Conservation (phyloP, 2,797 vertebrate species). For the Champsocephalus esox region DNA sequence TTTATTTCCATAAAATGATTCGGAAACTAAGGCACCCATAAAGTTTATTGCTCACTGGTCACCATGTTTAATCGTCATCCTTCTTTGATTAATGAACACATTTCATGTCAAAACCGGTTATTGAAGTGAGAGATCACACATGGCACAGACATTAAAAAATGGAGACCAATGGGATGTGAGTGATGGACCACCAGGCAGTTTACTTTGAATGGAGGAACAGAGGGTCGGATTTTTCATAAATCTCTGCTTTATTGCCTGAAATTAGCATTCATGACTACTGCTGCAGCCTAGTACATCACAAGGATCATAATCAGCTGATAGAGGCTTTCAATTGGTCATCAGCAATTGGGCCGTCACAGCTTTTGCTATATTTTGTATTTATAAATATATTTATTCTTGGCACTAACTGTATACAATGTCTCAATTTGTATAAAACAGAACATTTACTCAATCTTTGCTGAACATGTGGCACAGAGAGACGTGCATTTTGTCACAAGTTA, state of each 20-base stretch:
- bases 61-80: constrained; percentile 7
- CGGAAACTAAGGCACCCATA: background rate
- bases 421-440: constrained; percentile 31
- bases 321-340: constrained; percentile 31
- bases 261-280: constrained; percentile 31
- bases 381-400: constrained; percentile 14
- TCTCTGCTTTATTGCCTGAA: constrained; percentile 41
- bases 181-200: constrained; percentile 35
- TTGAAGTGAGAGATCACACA: constrained; percentile 35
- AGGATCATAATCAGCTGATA: constrained; percentile 36
- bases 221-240: constrained; percentile 34
- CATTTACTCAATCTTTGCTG: constrained; percentile 19
- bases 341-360: constrained; percentile 6
- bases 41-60: constrained; percentile 18
- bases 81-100: constrained; percentile 36
- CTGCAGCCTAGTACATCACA: constrained; percentile 31
- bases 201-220: constrained; percentile 32
- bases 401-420: constrained; percentile 29
- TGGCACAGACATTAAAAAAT: constrained; percentile 39
- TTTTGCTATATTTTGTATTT: constrained; percentile 28
- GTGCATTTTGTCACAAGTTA: constrained; percentile 7
- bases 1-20: constrained; percentile 3
- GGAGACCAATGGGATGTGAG: constrained; percentile 35
- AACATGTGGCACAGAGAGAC: constrained; percentile 23
- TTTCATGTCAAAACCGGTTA: constrained; percentile 43